These are phyloP conservation scores for Bombus difficillimus DNA, from an alignment of 1,140 invertebrate genomes.

Conservation along the genomic window DNA sequence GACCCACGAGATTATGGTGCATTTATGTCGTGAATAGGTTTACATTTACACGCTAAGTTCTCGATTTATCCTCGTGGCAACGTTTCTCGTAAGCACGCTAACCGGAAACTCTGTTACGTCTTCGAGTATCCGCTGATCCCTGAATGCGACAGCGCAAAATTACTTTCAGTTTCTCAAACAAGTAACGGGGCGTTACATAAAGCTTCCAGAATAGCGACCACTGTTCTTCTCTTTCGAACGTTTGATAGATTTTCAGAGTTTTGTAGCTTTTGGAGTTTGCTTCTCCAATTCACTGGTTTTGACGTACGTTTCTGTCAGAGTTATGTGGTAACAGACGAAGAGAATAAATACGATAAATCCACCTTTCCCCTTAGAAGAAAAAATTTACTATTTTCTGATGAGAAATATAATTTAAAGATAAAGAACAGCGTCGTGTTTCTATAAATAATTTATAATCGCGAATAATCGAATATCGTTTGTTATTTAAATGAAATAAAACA, in stretches of 20 bases:
- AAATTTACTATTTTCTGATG: too few relatives aligned
- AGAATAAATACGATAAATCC: too few relatives aligned
- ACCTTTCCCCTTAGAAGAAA: too few relatives aligned
- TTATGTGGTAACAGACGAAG: too few relatives aligned
- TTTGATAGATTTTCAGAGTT: background rate
- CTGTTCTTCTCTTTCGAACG: background rate
- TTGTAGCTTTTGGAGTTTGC: too few relatives aligned
- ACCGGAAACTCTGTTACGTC: slow-evolving; percentile 8
- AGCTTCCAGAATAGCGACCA: background rate
- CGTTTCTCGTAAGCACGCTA: background rate
- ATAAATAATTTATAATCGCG: too few relatives aligned
- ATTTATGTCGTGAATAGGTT: slow-evolving; percentile 35
- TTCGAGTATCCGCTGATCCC: slow-evolving; percentile 1
- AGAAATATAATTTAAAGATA: too few relatives aligned
- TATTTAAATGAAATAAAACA: too few relatives aligned
- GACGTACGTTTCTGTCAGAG: too few relatives aligned
- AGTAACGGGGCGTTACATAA: background rate
- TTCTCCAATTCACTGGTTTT: too few relatives aligned
- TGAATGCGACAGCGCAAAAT: slow-evolving; percentile 5
- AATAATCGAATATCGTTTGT: too few relatives aligned
- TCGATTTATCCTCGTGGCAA: slow-evolving; percentile 17
- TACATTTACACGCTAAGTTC: slow-evolving; percentile 29
- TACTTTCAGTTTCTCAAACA: background rate
- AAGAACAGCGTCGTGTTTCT: too few relatives aligned
- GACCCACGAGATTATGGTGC: slow-evolving; percentile 28